Percentiles rank a stretch among this genome's conserved stretches.
Conservation (phyloP, 2,113 vertebrate genomes). For the Uria aalge region DNA sequence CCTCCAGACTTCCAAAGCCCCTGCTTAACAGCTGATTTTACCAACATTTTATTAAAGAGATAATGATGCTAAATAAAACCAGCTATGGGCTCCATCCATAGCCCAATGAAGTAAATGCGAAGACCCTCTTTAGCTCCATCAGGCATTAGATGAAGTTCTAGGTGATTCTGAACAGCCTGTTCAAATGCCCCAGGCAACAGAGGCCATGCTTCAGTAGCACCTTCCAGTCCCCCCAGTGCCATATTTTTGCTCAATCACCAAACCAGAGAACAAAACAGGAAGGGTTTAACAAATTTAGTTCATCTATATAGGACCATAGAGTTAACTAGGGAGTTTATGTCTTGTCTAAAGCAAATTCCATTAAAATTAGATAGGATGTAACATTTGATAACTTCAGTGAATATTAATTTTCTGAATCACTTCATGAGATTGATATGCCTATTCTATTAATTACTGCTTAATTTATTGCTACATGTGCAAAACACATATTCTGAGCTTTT, state of each 20-base stretch:
- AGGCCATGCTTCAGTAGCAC: neutral
- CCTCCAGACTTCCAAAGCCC: neutral
- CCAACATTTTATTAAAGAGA: neutral
- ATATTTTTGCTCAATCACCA: neutral
- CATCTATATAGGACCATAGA: neutral
- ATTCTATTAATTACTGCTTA: neutral
- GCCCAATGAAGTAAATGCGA: neutral
- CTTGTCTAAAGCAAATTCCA: neutral
- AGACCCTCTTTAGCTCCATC: neutral
- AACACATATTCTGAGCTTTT: neutral
- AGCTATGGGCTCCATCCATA: neutral
- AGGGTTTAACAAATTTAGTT: neutral
- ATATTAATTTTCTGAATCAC: neutral
- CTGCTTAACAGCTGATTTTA: neutral
- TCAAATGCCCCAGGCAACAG: neutral
- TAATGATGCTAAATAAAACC: neutral
- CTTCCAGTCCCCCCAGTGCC: neutral
- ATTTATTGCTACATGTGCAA: neutral
- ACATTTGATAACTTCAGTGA: neutral
- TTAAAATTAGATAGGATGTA: neutral
- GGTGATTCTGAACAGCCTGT: neutral
- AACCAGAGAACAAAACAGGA: neutral
- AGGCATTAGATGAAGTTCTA: neutral
- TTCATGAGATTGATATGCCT: neutral
- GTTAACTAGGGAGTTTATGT: neutral